These are phyloP conservation scores for Schizaphis graminum DNA, from an alignment of 2,888 invertebrate species.

Conservation along the genomic window DNA sequence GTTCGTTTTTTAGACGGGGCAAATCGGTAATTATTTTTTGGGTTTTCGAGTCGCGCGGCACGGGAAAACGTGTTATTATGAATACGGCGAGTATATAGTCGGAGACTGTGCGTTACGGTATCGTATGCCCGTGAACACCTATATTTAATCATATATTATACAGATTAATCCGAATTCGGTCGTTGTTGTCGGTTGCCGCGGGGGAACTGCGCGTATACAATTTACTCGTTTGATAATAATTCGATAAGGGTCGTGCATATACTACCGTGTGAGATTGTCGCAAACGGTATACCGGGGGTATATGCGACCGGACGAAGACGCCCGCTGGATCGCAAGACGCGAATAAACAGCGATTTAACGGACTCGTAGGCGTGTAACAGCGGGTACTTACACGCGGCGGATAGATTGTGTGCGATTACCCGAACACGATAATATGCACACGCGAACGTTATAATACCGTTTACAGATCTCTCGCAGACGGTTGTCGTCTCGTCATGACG, in stretches of 20 bases:
- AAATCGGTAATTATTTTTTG: neutral
- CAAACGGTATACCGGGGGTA: neutral
- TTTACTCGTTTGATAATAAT: neutral
- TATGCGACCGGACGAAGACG: neutral
- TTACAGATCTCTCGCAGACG: neutral
- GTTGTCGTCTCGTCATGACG: neutral
- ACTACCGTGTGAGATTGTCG: neutral
- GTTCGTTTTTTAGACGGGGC: neutral
- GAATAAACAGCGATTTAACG: neutral
- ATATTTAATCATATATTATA: no score
- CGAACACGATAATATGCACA: neutral
- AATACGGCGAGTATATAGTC: neutral
- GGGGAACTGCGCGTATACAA: neutral
- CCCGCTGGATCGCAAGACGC: neutral
- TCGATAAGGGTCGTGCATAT: neutral
- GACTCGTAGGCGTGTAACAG: neutral
- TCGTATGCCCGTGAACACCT: neutral
- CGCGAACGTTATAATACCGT: neutral
- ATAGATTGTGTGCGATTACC: neutral
- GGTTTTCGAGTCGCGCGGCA: neutral
- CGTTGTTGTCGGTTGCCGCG: neutral
- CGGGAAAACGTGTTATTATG: neutral
- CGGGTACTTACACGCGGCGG: neutral
- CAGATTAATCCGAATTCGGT: neutral
- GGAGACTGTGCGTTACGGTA: neutral